Base-by-base conservation (phyloP, 2,888 invertebrate genomes). In the Panopea generosa region DNA sequence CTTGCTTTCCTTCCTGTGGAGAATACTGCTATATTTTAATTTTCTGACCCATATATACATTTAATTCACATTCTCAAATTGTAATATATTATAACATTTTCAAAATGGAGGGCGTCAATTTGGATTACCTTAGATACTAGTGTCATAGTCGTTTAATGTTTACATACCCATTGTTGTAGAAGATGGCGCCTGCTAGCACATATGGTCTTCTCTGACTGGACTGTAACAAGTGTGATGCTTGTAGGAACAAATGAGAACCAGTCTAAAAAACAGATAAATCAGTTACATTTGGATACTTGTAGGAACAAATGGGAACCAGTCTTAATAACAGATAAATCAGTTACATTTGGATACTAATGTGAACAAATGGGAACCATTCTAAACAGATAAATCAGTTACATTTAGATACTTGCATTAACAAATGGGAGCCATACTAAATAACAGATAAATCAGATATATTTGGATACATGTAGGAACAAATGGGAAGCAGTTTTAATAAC, bases 141-240 rank as follows among this genome's bases (percentile, higher is more conserved):
- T n/a, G n/a, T n/a, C n/a, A n/a, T n/a, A n/a, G n/a, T n/a, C n/a
- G n/a, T n/a, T n/a, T n/a, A n/a, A n/a, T n/a, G n/a, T n/a, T n/a
- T n/a, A n/a, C n/a, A n/a, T n/a, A n/a, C n/a, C n/a, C n/a, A n/a
- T 97, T 97, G 91, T 97, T 97, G 90, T 96, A 97, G 73, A 98
- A 94, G 68, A 98, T 94, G 61, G 96, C 95, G 62, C 98, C 98
- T 6, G 97, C 97, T 50, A 97, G 93, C 40, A 97, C 96, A 38
- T 96, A 96, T 84, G 94, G 95, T 63, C 95, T 95, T 90, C 95
- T 95, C 91, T 97, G 96, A 90, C 97, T 97, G 84, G 96, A 95
- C 88, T 97, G 96, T 76, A 98, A 93, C 70, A 97, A 95, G 92
- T 97, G 96, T 93, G 96, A 95, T 0, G 97, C 96, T 93, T 97